Evolutionary conservation across 2,113 vertebrate species (phyloP), one percentile per base, ranked within the genome.

Genomic region (Heterochromis multidens): DNA sequence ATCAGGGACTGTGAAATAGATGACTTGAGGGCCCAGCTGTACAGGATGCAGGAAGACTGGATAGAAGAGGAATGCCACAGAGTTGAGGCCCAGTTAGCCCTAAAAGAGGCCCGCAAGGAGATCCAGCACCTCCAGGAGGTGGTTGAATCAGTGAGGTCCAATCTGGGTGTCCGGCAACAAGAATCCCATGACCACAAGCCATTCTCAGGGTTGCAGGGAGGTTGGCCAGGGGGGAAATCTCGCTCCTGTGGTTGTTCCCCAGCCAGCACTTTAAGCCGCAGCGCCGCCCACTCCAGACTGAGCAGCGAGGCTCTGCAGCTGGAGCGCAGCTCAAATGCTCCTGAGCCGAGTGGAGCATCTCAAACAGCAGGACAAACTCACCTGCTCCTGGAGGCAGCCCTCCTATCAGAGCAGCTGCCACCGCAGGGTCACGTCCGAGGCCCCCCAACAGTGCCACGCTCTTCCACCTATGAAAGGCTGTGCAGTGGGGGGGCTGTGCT

Each of bases 1-100:
- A 11, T 1, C 95, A 99, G 98, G 92, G 98, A 98, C 83, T 96
- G 95, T 0, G 98, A 99, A 95, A 97, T 99, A 0, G 98, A 98
- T 14, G 98, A 98, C 88, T 93, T 99, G 87, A 97, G 97, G 91
- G 96, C 91, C 0, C 99, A 99, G 92, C 95, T 99, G 82, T 97
- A 97, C 0, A 94, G 97, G 91, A 99, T 99, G 99, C 98, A 99
- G 89, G 98, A 99, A 83, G 99, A 99, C 93, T 99, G 99, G 99
- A 98, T 99, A 2, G 98, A 99, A 92, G 99, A 99, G 93, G 99
- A 99, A 59, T 99, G 98, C 54, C 98, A 99, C 86, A 98, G 98
- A 0, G 97, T 99, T 86, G 98, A 99, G 86, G 98, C 98, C 21
- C 99, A 99, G 95, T 94, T 99, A 86, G 98, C 98, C 0, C 94